Evolutionary conservation across 2,888 invertebrate species (phyloP), one percentile per base, ranked within the genome.

Genomic region (Flabesymbios commensalis): DNA sequence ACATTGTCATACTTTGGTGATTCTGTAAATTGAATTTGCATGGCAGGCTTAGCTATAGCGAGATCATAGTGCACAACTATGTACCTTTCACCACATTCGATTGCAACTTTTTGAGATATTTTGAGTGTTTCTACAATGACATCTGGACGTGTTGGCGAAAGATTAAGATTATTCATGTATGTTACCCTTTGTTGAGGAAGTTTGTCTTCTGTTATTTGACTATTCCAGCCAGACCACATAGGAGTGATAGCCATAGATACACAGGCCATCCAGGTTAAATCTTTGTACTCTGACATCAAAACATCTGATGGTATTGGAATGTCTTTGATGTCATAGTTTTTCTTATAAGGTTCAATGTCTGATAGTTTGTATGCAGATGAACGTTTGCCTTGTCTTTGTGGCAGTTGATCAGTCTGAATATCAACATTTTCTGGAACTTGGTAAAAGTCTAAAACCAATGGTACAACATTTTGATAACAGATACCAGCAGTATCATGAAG

Each of bases 151-250:
- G 66, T 66, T 43, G 68, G 64, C 1, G 66, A 63, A 10, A 55
- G 56, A 10, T 24, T 55, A 7, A 64, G 31, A 28, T 60, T 64
- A 24, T 66, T 54, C 60, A 68, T 59, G 28, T 67, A 64, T 26
- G 29, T 54, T 41, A 62, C 54, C 22, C 28, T 53, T 32, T 67
- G 67, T 42, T 39, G 17, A n/a, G 65, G 65, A 7, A 69, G 61
- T 26, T 17, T 17, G 28, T 69, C 64, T 19, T 53, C 41, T 2
- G 42, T 41, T 3, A 61, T n/a, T 24, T 29, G 41, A 2, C 65
- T 29, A 48, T 67, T 67, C 67, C 67, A 69, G 28, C 63, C 67
- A 29, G 52, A 43, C 67, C 65, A 67, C 47, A 63, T 54, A 19
- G 66, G 68, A 24, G 31, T 22, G 17, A 4, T 14, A 5, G 3